Percentiles rank a stretch among this genome's conserved stretches.
Conservation (phyloP, 2,888 invertebrate species). For the Diaperis boleti region DNA sequence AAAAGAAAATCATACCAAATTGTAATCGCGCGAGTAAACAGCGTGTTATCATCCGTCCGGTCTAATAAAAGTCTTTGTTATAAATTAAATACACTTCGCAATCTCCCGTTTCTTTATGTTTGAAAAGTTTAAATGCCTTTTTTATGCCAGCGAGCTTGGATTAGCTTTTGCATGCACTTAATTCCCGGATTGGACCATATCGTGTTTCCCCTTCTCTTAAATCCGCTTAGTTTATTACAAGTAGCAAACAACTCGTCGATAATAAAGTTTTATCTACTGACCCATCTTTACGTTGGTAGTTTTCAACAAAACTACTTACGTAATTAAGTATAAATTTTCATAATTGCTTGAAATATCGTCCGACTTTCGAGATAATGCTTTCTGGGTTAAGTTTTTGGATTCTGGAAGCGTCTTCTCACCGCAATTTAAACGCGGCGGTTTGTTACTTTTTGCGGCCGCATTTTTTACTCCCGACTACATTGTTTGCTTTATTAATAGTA, state of each 20-base stretch:
- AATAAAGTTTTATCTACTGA: slow-evolving; percentile 38
- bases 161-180: slow-evolving; percentile 26
- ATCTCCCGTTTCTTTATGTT: slow-evolving; percentile 32
- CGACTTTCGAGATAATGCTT: slow-evolving; percentile 20
- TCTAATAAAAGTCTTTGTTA: slow-evolving; percentile 27
- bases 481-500: slow-evolving; percentile 41
- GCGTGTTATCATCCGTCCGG: slow-evolving; percentile 19
- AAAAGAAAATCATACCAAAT: no score
- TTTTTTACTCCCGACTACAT: slow-evolving; percentile 30
- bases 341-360: slow-evolving; percentile 41
- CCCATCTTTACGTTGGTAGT: slow-evolving; percentile 39
- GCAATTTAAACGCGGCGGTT: slow-evolving; percentile 32
- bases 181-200: slow-evolving; percentile 22
- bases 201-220: slow-evolving; percentile 36
- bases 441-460: slow-evolving; percentile 30
- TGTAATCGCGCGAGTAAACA: slow-evolving; percentile 7
- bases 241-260: slow-evolving; percentile 35
- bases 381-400: slow-evolving; percentile 30
- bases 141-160: slow-evolving; percentile 12
- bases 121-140: slow-evolving; percentile 24
- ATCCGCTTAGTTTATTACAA: slow-evolving; percentile 34
- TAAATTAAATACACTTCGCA: slow-evolving; percentile 26
- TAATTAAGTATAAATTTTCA: slow-evolving; percentile 45
- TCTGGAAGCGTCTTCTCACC: slow-evolving; percentile 14
- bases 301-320: slow-evolving; percentile 33